Base-by-base conservation (phyloP, 2,888 invertebrate genomes). In the Drosophila testacea region DNA sequence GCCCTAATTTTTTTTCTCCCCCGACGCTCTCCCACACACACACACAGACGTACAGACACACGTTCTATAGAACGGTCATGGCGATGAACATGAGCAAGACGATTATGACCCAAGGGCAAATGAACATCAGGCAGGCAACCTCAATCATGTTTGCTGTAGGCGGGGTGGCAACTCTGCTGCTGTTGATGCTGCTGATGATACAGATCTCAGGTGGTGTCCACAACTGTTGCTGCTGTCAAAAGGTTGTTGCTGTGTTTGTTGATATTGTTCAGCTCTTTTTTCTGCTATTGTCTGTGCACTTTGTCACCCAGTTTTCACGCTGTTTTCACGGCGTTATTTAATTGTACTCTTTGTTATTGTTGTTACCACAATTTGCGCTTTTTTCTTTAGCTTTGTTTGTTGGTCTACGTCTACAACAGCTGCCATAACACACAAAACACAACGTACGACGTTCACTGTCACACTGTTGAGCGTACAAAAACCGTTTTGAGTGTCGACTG, bases 91-190 rank as follows among this genome's bases (percentile, higher is more conserved):
- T 93, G 91, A 95, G 94, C 89, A 95, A 93, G 89, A 95, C 94
- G 91, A 95, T 94, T 91, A 95, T 93, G 91, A 95, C 93, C 95
- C 95, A 95, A 90, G 95, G 95, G 88, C 94, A 94, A 88, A 95
- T 93, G 90, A 95, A 93, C 92, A 95, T 94, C 93, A 95, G 93
- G 91, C 95, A 95, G 91, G 94, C 93, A 22, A 91, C 91, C 79
- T 92, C 92, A 62, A 91, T 83, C 92, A 92, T 92, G 69, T 77
- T 88, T 7, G 47, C 28, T 10, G 47, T 34, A 32, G 34, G 6
- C 27, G 38, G 46, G 55, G 57, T 57, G 46, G 57, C 57, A 57
- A 57, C 57, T 16, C 57, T 57, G 52, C 2, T 41, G 13, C 13
- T 48, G 60, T 67, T 50, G 32, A 30, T 13, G 30, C 13, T 34